Percentiles rank a stretch among this genome's conserved stretches.
phyloP scores from a whole-genome alignment of 2,888 invertebrate species.

The Tethea ocularis region DNA sequence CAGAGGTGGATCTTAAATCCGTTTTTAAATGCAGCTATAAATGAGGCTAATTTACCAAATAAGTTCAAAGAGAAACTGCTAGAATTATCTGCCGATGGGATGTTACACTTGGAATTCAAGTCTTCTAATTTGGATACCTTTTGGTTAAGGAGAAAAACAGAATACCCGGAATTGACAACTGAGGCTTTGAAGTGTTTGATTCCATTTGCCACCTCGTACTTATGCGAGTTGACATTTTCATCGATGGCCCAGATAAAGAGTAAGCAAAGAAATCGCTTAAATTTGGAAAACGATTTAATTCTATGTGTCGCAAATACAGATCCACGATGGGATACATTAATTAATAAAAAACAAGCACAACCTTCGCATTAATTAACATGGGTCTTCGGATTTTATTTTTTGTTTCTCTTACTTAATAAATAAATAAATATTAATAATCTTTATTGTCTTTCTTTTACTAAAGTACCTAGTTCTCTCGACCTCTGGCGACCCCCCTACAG shows the following conservation, averaged over 20 bases:
- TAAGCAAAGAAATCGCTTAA: constrained; percentile 20
- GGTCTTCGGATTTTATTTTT: no score
- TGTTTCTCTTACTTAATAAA: constrained; percentile 20
- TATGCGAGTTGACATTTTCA: constrained; percentile 20
- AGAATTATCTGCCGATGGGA: constrained; percentile 31
- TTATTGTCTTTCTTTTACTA: constrained; percentile 10
- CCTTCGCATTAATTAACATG: no score
- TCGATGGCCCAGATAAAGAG: constrained; percentile 2
- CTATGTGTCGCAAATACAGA: constrained; percentile 13
- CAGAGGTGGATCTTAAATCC: constrained; percentile 20
- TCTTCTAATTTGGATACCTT: constrained; percentile 21
- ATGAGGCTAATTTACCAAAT: constrained; percentile 25
- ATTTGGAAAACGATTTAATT: constrained; percentile 29
- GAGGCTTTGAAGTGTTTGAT: constrained; percentile 23
- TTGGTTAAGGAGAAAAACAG: constrained; percentile 14
- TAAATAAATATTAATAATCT: constrained; percentile 9
- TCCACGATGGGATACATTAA: no score
- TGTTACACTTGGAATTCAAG: constrained; percentile 29
- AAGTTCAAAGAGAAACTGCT: constrained; percentile 26
- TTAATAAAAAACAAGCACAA: constrained; percentile 8
- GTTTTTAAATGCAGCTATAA: constrained; percentile 16
- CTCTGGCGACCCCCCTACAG: no score
- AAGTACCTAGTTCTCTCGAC: neutral
- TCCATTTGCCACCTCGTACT: constrained; percentile 28
- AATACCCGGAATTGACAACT: constrained; percentile 15